Evolutionary conservation across 2,113 vertebrate genomes (phyloP).

Genomic region (Vulpes ferrilata): DNA sequence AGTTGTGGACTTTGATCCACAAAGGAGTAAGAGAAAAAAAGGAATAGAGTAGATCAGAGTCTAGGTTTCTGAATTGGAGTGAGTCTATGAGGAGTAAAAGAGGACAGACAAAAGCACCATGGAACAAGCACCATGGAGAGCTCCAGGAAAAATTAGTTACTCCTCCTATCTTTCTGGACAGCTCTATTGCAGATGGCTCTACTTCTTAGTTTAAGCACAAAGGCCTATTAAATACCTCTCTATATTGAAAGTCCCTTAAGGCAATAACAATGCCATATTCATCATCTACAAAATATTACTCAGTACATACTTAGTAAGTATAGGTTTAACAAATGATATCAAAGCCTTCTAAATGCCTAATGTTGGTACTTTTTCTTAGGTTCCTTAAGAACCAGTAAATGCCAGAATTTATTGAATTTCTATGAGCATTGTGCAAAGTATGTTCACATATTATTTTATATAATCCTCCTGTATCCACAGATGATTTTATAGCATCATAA

Average conservation of each 20-base stretch:
- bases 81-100: background rate
- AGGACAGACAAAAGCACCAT: background rate
- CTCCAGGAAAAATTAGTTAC: background rate
- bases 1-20: background rate
- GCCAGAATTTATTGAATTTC: background rate
- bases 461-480: background rate
- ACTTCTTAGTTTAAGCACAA: background rate
- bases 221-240: background rate
- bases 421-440: background rate
- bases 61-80: background rate
- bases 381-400: background rate
- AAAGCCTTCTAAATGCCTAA: background rate
- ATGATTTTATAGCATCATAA: slow-evolving; percentile 23
- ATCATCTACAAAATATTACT: background rate
- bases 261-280: background rate
- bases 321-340: background rate
- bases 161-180: background rate
- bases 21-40: background rate
- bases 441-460: background rate
- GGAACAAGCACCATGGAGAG: slow-evolving; percentile 71
- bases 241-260: background rate
- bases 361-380: background rate
- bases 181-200: background rate
- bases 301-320: background rate
- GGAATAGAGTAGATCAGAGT: background rate